Evolutionary conservation across 2,113 vertebrate species (phyloP), one percentile per base, ranked within the genome.

Genomic region (Arenaria interpres): DNA sequence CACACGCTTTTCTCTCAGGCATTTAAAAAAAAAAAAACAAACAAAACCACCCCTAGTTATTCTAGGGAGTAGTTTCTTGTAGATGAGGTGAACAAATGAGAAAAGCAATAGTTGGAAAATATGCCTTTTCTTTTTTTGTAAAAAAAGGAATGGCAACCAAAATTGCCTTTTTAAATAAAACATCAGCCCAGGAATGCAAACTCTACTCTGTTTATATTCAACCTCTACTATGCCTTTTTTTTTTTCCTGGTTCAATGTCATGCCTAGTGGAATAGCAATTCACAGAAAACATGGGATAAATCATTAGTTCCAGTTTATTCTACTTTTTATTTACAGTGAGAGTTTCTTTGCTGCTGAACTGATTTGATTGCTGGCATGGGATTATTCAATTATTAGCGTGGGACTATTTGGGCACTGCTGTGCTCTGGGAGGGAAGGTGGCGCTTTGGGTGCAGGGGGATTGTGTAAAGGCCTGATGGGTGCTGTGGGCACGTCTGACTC

Each of bases 101-200:
- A 77, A 85, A 80, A 94, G 77, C 75, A 68, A 91, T 64, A 90
- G 78, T 90, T 17, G 3, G 35, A 92, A 90, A 91, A 82, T 72
- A 92, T 85, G 91, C 10, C 51, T 89, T 86, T 86, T 50, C 14
- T 46, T 66, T 33, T 33, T 72, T 63, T 39, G 15, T 30, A 48
- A 45, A 46, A 79, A 62, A 39, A 57, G 2, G 27, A 91, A 86
- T 90, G 89, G 66, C 13, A 59, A 82, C 84, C 51, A 96, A 84
- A 95, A 94, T 90, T 87, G 60, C 59, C 23, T 88, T 95, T 94
- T 96, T 97, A 91, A 97, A 97, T 97, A 97, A 97, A 97, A 96
- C 68, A 97, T 94, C 90, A 93, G 66, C 41, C 30, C 46, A 41
- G 37, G 51, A 95, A 95, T 85, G 53, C 90, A 90, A 94, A 90